These are phyloP conservation scores for Cryptus armator DNA, from an alignment of 2,888 invertebrate genomes.

Conservation along the genomic window DNA sequence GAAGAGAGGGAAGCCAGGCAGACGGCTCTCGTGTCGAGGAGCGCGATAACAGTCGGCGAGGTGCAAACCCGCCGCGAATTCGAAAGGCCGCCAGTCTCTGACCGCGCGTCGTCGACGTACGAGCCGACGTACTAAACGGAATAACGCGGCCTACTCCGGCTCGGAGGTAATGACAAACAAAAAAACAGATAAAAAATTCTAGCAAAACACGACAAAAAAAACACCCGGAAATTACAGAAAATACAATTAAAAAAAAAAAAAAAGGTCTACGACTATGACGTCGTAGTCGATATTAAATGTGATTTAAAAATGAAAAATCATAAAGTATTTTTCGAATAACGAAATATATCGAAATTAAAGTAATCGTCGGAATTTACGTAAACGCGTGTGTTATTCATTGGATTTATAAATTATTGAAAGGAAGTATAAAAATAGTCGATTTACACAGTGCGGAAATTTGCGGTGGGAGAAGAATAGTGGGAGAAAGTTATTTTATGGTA, in stretches of 20 bases:
- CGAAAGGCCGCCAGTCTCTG: conserved; percentile 83
- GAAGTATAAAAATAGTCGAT: conserved; percentile 2
- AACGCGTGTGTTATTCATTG: conserved; percentile 56
- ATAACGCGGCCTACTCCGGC: conserved; percentile 36
- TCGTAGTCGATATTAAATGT: conserved; percentile 20
- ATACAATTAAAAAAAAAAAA: conserved; percentile 1
- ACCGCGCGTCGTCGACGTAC: conserved; percentile 81
- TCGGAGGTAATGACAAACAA: conserved; percentile 60
- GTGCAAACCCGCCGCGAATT: conserved; percentile 83
- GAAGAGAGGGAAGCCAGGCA: conserved; percentile 57
- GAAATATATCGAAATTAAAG: neutral
- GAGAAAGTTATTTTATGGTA: conserved; percentile 44
- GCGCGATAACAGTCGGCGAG: conserved; percentile 81
- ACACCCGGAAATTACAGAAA: neutral
- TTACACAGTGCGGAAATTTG: conserved; percentile 33
- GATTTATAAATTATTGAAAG: conserved; percentile 57
- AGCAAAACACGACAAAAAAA: conserved; percentile 23
- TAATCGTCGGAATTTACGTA: neutral
- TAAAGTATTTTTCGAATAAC: neutral
- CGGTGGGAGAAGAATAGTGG: conserved; percentile 56
- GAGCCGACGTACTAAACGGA: conserved; percentile 69
- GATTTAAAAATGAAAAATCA: neutral
- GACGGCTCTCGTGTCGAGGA: conserved; percentile 60
- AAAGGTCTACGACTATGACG: neutral
- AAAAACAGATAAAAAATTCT: neutral